Evolutionary conservation across 1,140 invertebrate genomes (phyloP).

Genomic region (Elymnias hypermnestra): DNA sequence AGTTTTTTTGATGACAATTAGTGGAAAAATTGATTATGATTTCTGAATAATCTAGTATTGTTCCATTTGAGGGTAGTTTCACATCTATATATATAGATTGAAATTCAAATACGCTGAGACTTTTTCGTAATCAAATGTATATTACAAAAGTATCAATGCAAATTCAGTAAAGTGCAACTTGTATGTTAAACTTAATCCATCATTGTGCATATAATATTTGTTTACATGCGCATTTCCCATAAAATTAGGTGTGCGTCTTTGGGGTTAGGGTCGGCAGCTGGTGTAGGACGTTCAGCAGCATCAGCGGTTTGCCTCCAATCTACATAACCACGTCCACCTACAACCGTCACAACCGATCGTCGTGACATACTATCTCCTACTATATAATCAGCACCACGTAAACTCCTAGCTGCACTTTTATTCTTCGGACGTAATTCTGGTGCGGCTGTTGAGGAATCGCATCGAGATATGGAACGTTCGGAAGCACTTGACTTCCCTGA

Average conservation of each 20-base stretch:
- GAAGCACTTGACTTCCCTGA: constrained; percentile 52
- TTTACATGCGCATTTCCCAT: constrained; percentile 93
- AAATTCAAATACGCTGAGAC: no score
- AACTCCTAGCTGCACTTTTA: constrained; percentile 44
- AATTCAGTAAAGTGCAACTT: no score
- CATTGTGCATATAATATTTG: constrained; percentile 32
- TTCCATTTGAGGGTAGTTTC: no score
- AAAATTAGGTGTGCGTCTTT: constrained; percentile 90
- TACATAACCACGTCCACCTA: constrained; percentile 91
- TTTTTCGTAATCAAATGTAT: no score
- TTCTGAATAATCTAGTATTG: no score
- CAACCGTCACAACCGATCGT: constrained; percentile 88
- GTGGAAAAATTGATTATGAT: no score
- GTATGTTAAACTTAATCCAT: no score
- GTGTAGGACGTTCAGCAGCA: constrained; percentile 64
- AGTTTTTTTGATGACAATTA: no score
- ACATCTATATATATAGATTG: no score
- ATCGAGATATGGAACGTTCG: constrained; percentile 55
- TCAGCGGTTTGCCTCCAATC: constrained; percentile 86
- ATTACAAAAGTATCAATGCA: no score
- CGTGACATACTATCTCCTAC: constrained; percentile 75
- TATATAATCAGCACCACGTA: constrained; percentile 62
- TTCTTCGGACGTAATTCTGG: constrained; percentile 31
- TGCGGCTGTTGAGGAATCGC: constrained; percentile 47
- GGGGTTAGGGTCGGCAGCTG: constrained; percentile 65